Evolutionary conservation across 2,797 vertebrate genomes (phyloP).

Genomic region (Sternotherus odoratus): DNA sequence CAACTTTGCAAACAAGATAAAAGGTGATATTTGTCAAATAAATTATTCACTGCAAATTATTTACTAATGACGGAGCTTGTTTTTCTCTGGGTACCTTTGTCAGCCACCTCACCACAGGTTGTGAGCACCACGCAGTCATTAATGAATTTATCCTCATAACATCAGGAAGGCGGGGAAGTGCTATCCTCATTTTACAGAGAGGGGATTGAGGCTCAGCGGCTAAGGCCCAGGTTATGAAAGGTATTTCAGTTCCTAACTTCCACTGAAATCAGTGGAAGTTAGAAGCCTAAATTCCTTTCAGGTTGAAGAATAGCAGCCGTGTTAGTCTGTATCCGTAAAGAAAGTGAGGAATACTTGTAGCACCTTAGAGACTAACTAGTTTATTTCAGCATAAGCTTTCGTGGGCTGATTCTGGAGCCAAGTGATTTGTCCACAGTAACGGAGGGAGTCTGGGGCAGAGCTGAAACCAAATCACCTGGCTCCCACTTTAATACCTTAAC

Average conservation of each 20-base stretch:
- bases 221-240: not conserved
- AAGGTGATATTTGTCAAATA: not conserved
- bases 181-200: not conserved
- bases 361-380: too few species aligned
- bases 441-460: not conserved
- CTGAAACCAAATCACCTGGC: accelerated
- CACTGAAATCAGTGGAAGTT: not conserved
- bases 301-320: too few species aligned
- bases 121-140: not conserved
- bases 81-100: not conserved
- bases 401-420: not conserved
- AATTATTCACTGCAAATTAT: not conserved
- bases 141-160: not conserved
- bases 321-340: too few species aligned
- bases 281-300: not conserved
- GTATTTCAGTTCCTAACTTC: not conserved
- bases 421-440: not conserved
- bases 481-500: not conserved
- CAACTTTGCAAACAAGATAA: not conserved
- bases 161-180: accelerated
- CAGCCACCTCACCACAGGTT: not conserved
- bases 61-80: not conserved
- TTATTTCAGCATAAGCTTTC: too few species aligned
- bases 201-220: accelerated
- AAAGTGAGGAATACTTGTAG: too few species aligned